Evolutionary conservation across 2,113 vertebrate genomes (phyloP).

Genomic region (Gorsachius goisagi): DNA sequence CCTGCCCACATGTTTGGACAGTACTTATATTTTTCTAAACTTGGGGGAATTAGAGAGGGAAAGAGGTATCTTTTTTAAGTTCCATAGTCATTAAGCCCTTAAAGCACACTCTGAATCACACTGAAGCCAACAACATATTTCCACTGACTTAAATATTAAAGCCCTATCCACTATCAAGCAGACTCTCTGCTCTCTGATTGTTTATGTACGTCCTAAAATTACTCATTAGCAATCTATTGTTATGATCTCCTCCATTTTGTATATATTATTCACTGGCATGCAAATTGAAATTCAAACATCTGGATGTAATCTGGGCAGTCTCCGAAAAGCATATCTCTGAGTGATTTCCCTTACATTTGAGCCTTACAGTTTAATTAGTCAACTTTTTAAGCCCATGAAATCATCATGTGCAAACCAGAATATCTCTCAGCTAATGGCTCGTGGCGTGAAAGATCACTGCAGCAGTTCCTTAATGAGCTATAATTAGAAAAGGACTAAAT

Average conservation of each 20-base stretch:
- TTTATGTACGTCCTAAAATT: conserved; percentile 58
- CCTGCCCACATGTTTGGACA: not conserved
- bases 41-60: not conserved
- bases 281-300: conserved; percentile 52
- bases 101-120: not conserved
- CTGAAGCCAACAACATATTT: not conserved
- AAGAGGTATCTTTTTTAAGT: not conserved
- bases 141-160: not conserved
- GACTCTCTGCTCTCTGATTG: not conserved
- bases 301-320: conserved; percentile 50
- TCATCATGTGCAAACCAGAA: conserved; percentile 8
- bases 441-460: not conserved
- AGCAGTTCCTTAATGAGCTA: not conserved
- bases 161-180: not conserved
- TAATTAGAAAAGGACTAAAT: conserved; percentile 18
- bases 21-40: not conserved
- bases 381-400: conserved; percentile 17
- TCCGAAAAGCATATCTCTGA: conserved; percentile 17
- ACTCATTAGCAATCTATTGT: conserved; percentile 57
- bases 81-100: not conserved
- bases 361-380: conserved; percentile 24
- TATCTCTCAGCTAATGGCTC: not conserved
- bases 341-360: not conserved
- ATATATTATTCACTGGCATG: conserved; percentile 45
- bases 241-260: conserved; percentile 57